Base-by-base conservation (phyloP, 2,797 vertebrate genomes). In the Rhinichthys osculus region DNA sequence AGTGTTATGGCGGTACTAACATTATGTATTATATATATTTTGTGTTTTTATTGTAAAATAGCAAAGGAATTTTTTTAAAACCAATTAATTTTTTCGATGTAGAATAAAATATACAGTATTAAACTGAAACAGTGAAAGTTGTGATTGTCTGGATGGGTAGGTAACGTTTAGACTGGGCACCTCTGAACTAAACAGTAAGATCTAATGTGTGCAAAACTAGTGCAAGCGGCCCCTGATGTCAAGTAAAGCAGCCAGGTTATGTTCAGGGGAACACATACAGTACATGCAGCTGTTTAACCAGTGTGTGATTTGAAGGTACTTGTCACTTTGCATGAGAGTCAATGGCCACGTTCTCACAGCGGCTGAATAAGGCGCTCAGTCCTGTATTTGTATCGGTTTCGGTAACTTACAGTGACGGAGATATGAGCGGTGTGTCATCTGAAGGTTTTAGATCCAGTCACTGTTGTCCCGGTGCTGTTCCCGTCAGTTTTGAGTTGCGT, bases 271-370 rank as follows among this genome's bases (percentile, higher is more conserved):
- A 30, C 30, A 50, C 42, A 66, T 35, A 35, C 27, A 62, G 11
- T 27, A 44, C 66, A 47, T 85, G 23, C 62, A 73, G 47, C 44
- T 82, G 30, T 83, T 87, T 47, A 42, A 21, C 14, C 52, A 81
- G 47, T 33, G 64, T 70, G 38, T 66, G 71, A 54, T 66, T 67
- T 83, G 59, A 82, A 69, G 35, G 27, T 77, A 69, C 71, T 9
- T 83, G 64, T 70, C 38, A 40, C 27, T 54, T 84, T 69, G 47
- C 21, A 77, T 50, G 62, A 83, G 42, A 57, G 54, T 59, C 54
- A 10, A 59, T 23, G 21, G 21, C 8, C 54, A 57, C 0, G 8
- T 59, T 59, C 21, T 23, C 21, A 10, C 54, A 57, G 3, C 10
- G 13, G 10, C 57, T n/a, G 57, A 62, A 27, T 50, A 17, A 17